Base-by-base conservation (phyloP, 2,888 invertebrate genomes). In the Sphaerophoria taeniata region DNA sequence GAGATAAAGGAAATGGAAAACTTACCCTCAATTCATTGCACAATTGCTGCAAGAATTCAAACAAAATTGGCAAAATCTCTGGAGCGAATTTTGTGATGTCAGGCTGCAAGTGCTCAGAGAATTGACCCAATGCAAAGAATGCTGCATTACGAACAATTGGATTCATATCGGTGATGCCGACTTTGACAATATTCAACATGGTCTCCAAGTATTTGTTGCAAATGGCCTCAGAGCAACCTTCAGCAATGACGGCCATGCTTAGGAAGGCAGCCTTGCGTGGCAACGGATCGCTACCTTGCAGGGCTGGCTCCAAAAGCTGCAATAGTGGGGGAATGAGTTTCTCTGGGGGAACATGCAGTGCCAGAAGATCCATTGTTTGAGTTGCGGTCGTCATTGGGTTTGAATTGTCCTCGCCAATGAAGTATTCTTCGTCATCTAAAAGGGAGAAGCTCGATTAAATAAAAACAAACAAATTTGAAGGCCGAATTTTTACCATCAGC, bases 71-170 rank as follows among this genome's bases (percentile, higher is more conserved):
- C 56, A 97, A 91, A 49, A 97, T 91, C 88, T 96, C 94, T 0
- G 94, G 93, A 0, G 96, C 94, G 90, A 94, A 96, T 88, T 95
- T 94, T 87, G 95, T 95, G 80, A 97, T 96, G 87, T 96, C 95
- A 3, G 97, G 96, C 93, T 95, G 96, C 61, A 97, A 92, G 92
- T 95, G 94, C 90, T 97, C 96, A 0, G 96, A 95, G 91, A 96
- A 96, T 90, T 96, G 96, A 0, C 96, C 96, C 4, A 97, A 92
- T 0, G 96, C 95, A 92, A 96, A 96, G 60, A 97, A 93, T 0
- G 96, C 96, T 0, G 96, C 95, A 90, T 95, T 96, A 63, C 95
- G 93, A 5, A 96, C 96, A 7, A 94, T 92, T 0, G 94, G 92
- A 79, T 93, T 93, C 0, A 93, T 91, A 90, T 96, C 95, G 47